Base-by-base conservation (phyloP, 1,140 invertebrate species). In the Ctenoplectra terminalis region DNA sequence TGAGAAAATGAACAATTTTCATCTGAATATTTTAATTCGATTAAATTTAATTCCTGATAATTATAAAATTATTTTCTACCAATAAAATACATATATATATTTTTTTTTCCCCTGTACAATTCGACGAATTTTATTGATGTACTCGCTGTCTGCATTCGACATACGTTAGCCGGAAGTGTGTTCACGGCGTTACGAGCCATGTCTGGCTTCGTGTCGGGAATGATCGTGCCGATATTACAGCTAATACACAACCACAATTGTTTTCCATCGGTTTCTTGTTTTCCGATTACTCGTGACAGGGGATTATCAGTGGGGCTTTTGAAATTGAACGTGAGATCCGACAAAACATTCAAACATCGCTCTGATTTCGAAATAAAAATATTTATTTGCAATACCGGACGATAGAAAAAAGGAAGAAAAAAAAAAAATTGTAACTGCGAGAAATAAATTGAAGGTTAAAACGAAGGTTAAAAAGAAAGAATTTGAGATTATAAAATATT, bases 161-260 rank as follows among this genome's bases (percentile, higher is more conserved):
- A 4, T 48, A 60, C 29, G 52, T 31, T n/a, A 60, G 40, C 75
- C 75, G 75, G 75, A 78, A 70, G 54, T 37, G 40, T 60, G 50
- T 23, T 69, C 52, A 58, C 52, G 40, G 26, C 43, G 17, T n/a
- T 11, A 23, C 52, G 52, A 60, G 13, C 23, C 64, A 11, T 26
- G 23, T 70, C 52, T 69, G 64, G 66, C 75, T 78, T 78, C 75
- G 52, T 17, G 31, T 58, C 40, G 40, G n/a, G 52, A 70, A 78
- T 70, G 40, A 78, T 23, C 43, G 40, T 43, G 20, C 8, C 46
- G 23, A 46, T 61, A 48, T 58, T 58, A 70, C 29, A 8, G 37
- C 9, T 48, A 58, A 77, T 69, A 58, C 29, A 23, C 40, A 46
- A 43, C 50, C n/a, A 8, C 17, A 31, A 58, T 64, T 54, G 48